These are phyloP conservation scores for Corydoras maculifer DNA, from an alignment of 2,113 vertebrate genomes.

Conservation along the genomic window DNA sequence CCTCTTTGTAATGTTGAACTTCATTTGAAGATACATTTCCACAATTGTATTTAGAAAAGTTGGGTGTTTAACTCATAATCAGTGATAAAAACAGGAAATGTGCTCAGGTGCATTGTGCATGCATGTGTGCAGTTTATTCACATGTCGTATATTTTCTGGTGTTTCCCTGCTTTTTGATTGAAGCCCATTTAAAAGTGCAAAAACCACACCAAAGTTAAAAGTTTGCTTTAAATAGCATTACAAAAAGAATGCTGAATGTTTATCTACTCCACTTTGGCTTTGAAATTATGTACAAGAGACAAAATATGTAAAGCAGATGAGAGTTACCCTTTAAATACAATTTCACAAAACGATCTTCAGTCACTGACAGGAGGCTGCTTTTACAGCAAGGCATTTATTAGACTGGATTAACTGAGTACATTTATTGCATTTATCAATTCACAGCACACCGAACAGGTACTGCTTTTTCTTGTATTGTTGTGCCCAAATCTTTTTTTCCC, in stretches of 20 bases:
- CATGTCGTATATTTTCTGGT: conserved; percentile 13
- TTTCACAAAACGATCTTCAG: no score
- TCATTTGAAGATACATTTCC: background rate
- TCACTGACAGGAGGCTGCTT: no score
- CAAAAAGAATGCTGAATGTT: background rate
- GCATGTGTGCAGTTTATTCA: background rate
- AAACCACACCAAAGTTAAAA: conserved; percentile 20
- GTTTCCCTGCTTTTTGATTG: conserved; percentile 25
- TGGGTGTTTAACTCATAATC: background rate
- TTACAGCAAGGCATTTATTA: no score
- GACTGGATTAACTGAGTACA: no score
- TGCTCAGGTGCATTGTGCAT: background rate
- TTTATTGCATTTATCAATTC: no score
- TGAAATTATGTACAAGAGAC: background rate
- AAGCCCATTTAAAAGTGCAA: conserved; percentile 12
- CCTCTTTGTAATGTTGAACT: conserved; percentile 24
- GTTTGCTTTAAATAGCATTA: conserved; percentile 7
- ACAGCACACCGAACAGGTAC: no score
- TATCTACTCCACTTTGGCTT: background rate
- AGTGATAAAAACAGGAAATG: background rate
- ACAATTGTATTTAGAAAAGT: background rate
- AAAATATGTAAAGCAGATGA: no score
- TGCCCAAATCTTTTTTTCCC: background rate
- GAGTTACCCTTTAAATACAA: no score
- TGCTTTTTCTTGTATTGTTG: background rate